A percentile compares a stretch with the other conserved stretches of the same genome.
These are phyloP conservation scores for Micropoecilia bifurca DNA, from an alignment of 2,797 vertebrate genomes.

Conservation along the genomic window DNA sequence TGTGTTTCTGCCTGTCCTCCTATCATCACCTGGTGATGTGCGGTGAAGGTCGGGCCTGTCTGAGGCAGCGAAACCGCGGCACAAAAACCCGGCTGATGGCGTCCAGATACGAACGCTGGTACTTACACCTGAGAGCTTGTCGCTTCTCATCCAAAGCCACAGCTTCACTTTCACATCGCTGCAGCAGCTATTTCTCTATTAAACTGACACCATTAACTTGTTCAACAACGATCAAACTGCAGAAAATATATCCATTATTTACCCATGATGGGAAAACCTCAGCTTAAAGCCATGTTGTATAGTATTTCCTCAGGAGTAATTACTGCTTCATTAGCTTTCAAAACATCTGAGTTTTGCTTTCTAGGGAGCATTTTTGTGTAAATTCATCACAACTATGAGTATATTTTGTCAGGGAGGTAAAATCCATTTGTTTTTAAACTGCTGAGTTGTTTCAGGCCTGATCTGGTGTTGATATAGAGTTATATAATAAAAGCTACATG, in stretches of 20 bases:
- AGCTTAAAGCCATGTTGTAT: not conserved
- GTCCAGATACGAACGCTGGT: conserved; percentile 40
- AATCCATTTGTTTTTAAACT: not conserved
- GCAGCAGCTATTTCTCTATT: not conserved
- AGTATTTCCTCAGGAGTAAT: not conserved
- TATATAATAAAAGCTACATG: not conserved
- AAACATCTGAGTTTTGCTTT: not conserved
- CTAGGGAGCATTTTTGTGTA: not conserved
- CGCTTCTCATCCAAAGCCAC: not conserved
- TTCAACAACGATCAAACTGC: not conserved
- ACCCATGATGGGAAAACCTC: not conserved
- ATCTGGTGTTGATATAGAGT: not conserved
- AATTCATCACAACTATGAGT: not conserved
- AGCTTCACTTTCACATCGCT: not conserved
- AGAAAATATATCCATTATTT: not conserved
- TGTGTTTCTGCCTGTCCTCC: conserved; percentile 71
- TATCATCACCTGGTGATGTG: conserved; percentile 87
- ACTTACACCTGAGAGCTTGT: conserved; percentile 30
- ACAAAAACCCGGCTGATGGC: conserved; percentile 44
- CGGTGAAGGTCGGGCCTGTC: conserved; percentile 85
- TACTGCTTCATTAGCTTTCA: not conserved
- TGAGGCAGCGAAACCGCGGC: conserved; percentile 65
- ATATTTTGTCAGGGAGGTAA: not conserved
- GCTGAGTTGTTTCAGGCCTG: not conserved
- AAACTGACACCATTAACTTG: no score